Conservation (phyloP, 2,113 vertebrate species). For the Leptobrachium leishanense region DNA sequence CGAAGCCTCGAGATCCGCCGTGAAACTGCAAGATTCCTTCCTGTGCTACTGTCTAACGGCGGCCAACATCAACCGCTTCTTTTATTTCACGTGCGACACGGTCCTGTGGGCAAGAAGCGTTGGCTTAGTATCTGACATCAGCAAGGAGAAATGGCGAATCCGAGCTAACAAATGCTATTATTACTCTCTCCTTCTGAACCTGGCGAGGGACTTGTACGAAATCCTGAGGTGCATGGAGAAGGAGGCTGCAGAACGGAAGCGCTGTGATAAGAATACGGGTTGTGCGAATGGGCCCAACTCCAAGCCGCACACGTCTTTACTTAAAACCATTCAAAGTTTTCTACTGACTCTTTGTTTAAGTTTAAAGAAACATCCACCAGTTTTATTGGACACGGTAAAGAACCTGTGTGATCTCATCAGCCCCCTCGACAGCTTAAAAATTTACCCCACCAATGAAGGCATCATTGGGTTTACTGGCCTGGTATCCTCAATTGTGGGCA, state of each 20-base stretch:
- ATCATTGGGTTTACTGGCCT: conserved; percentile 83
- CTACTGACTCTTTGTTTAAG: conserved; percentile 67
- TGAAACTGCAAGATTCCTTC: conserved; percentile 70
- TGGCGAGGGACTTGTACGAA: conserved; percentile 79
- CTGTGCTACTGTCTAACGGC: conserved; percentile 78
- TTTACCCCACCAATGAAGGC: conserved; percentile 78
- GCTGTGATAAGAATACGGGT: not conserved
- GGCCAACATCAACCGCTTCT: conserved; percentile 77
- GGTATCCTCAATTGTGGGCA: conserved; percentile 88
- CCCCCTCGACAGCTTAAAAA: conserved; percentile 80
- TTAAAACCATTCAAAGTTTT: conserved; percentile 70
- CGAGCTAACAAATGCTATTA: conserved; percentile 80
- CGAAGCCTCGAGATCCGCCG: conserved; percentile 72
- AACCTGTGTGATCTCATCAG: conserved; percentile 88
- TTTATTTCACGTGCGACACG: conserved; percentile 87
- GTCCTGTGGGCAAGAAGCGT: conserved; percentile 77
- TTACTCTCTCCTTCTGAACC: conserved; percentile 75
- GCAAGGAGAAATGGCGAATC: conserved; percentile 76
- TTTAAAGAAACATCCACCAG: conserved; percentile 74
- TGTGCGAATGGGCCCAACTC: not conserved
- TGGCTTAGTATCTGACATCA: conserved; percentile 67
- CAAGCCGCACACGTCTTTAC: conserved; percentile 54
- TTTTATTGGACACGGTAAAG: conserved; percentile 84
- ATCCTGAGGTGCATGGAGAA: conserved; percentile 70
- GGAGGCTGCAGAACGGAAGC: conserved; percentile 53